phyloP scores from a whole-genome alignment of 2,888 invertebrate genomes.

The Heliconius aoede region DNA sequence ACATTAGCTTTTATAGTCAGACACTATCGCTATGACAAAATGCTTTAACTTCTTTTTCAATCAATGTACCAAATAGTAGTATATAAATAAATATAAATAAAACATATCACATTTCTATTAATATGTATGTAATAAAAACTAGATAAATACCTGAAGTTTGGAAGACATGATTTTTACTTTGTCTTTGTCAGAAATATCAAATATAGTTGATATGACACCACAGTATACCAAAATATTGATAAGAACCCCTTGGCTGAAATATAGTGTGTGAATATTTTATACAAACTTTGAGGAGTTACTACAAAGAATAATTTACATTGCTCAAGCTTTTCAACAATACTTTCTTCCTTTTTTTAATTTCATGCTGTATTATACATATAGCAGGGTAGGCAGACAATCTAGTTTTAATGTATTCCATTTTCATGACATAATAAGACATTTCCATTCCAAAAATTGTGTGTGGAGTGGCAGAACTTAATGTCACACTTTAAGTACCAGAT shows the following conservation, averaged over 20 bases:
- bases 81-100: neutral
- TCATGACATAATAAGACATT: too few relatives aligned
- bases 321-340: neutral
- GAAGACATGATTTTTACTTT: constrained; percentile 90
- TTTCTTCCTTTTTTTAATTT: neutral
- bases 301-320: too few relatives aligned
- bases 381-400: too few relatives aligned
- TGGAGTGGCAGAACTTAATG: neutral
- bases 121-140: neutral
- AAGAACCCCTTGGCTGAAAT: constrained; percentile 93
- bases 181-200: constrained; percentile 86
- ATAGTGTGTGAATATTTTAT: constrained; percentile 51
- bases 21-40: neutral
- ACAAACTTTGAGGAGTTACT: neutral
- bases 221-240: constrained; percentile 94
- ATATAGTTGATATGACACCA: constrained; percentile 90
- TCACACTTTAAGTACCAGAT: neutral
- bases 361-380: neutral
- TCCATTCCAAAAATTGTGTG: neutral
- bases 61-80: neutral
- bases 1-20: neutral
- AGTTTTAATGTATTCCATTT: too few relatives aligned
- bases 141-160: constrained; percentile 88
- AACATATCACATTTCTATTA: neutral
- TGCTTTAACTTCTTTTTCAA: neutral